Conservation (phyloP, 2,113 vertebrate species). For the Thoracochromis brauschi region DNA sequence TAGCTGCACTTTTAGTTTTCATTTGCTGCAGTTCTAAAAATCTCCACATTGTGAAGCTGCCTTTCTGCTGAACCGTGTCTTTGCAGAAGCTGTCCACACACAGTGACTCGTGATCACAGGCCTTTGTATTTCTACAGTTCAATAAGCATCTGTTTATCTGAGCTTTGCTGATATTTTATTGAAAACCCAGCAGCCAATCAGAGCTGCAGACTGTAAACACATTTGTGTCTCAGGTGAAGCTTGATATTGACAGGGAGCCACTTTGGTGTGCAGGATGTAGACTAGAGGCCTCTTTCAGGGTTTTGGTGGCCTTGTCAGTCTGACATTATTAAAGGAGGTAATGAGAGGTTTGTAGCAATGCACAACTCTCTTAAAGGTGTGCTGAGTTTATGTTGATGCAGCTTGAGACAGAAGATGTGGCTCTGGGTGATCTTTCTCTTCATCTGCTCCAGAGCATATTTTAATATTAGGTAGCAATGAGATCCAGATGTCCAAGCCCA, state of each 20-base stretch:
- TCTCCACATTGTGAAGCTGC: background rate
- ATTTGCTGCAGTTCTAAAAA: background rate
- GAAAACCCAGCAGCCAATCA: background rate
- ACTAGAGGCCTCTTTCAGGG: background rate
- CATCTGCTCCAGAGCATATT: background rate
- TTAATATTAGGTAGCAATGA: background rate
- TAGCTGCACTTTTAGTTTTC: background rate
- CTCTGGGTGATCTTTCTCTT: background rate
- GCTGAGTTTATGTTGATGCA: background rate
- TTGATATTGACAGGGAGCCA: background rate
- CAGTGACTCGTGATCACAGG: background rate
- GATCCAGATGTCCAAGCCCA: background rate
- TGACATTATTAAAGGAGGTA: background rate
- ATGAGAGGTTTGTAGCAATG: background rate
- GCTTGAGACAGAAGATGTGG: background rate
- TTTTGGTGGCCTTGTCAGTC: background rate
- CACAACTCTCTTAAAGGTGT: background rate
- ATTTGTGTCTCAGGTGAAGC: background rate
- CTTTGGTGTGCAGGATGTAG: background rate
- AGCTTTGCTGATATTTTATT: background rate
- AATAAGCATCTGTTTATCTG: background rate
- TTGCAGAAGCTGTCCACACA: background rate
- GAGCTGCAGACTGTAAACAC: background rate
- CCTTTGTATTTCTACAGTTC: background rate
- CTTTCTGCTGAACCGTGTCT: background rate